Evolutionary conservation across 2,888 invertebrate species (phyloP), one percentile per base, ranked within the genome.

Genomic region (Ptilodon capucinus): DNA sequence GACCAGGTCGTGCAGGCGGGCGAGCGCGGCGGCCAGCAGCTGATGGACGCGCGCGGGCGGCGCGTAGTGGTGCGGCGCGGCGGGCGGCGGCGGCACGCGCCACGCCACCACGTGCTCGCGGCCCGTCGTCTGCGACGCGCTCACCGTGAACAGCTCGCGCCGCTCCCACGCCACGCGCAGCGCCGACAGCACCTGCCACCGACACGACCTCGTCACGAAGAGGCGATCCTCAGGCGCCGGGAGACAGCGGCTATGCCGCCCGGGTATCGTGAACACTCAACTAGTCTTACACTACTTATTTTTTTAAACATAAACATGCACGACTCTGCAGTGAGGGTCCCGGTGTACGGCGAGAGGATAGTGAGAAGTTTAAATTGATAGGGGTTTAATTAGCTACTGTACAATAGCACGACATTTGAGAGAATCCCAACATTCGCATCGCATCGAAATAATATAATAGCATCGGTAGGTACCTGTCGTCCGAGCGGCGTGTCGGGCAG

Each of bases 61-160:
- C 50, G 71, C 61, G 78, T 74, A 76, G 69, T 80, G 69, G 54
- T 23, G 42, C 9, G 51, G 35, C 9, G 50, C 53, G 60, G 75
- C 60, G 70, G 84, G 84, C 28, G 86, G 84, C 43, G 85, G 79
- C 16, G 74, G 25, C 52, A 56, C 70, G 60, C 84, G 96, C 98
- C 98, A 98, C 39, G 97, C 94, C 46, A 98, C 96, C 51, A 97
- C 97, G 88, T 98, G 96, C 76, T 96, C 95, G 64, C 96, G 94
- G 0, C 98, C 98, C 0, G 98, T 98, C 0, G 98, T 98, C 49
- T 94, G 94, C 0, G 97, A 98, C 38, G 95, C 93, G 46, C 96
- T 95, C 59, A 98, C 95, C 0, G 96, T 95, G 89, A 98, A 98
- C 64, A 97, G 93, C 59, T 95, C 82, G 51, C 96, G 93, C 13